Conservation (phyloP, 1,140 invertebrate genomes). For the Pseudobourletiella spinata region DNA sequence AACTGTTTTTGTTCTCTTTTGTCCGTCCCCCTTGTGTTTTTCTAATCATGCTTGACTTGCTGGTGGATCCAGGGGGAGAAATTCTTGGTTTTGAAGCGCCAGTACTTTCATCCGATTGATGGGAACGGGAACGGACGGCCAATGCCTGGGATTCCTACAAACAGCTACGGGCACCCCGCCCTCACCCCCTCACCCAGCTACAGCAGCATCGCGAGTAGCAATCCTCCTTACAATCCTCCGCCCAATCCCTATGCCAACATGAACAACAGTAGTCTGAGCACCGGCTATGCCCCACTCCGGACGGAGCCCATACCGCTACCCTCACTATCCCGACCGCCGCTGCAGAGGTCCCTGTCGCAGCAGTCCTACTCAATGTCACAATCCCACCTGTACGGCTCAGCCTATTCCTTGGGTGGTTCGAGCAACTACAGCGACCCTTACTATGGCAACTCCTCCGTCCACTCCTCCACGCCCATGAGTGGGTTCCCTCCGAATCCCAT, state of each 20-base stretch:
- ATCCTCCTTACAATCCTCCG: too few species aligned
- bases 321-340: neutral
- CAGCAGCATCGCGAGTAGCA: too few species aligned
- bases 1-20: too few species aligned
- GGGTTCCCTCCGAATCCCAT: too few species aligned
- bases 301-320: too few species aligned
- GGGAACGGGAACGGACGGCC: slow-evolving; percentile 25
- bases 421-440: slow-evolving; percentile 1
- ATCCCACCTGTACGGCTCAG: slow-evolving; percentile 1
- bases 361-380: slow-evolving; percentile 4
- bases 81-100: slow-evolving; percentile 33
- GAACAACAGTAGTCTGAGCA: too few species aligned
- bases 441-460: neutral
- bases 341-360: neutral
- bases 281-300: too few species aligned
- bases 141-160: neutral
- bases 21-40: too few species aligned
- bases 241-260: slow-evolving; percentile 2
- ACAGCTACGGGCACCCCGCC: neutral
- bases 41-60: too few species aligned
- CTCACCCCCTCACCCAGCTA: too few species aligned
- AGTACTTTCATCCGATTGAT: slow-evolving; percentile 32
- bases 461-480: neutral
- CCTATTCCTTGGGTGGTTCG: slow-evolving; percentile 4
- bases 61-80: slow-evolving; percentile 35